Evolutionary conservation across 2,113 vertebrate species (phyloP).

Genomic region (Marmota flaviventris): DNA sequence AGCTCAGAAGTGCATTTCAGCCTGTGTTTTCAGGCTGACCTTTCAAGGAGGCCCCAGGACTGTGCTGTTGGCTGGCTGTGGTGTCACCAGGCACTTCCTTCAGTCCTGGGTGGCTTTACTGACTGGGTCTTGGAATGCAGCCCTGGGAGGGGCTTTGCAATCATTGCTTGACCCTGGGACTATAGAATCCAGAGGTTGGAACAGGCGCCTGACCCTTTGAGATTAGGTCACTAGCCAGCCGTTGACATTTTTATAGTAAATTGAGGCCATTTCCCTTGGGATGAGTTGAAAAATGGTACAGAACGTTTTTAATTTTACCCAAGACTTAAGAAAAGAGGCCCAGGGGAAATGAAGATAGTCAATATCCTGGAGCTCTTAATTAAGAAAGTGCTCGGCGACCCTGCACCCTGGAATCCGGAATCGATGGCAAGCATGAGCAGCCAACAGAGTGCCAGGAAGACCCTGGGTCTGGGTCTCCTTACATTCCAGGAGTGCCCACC

Average conservation of each 20-base stretch:
- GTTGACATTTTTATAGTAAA: not conserved
- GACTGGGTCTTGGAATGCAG: not conserved
- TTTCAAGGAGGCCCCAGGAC: too few relatives aligned
- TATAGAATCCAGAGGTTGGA: not conserved
- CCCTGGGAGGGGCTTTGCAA: not conserved
- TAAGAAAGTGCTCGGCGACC: not conserved
- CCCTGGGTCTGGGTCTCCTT: not conserved
- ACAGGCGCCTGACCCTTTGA: not conserved
- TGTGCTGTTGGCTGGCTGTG: accelerated
- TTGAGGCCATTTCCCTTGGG: not conserved
- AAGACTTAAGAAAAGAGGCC: not conserved
- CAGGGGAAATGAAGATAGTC: not conserved
- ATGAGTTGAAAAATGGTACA: not conserved
- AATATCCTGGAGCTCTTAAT: constrained; percentile 47
- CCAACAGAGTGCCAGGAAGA: not conserved
- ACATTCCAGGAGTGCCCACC: not conserved
- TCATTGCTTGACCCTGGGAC: not conserved
- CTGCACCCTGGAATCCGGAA: not conserved
- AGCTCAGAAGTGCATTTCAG: not conserved
- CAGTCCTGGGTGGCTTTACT: not conserved
- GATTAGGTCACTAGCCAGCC: not conserved
- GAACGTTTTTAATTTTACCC: constrained; percentile 25
- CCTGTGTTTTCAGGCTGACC: not conserved
- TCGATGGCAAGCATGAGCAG: not conserved
- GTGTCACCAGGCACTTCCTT: not conserved